Evolutionary conservation across 2,888 invertebrate genomes (phyloP).

Genomic region (Serrognathus titanus): DNA sequence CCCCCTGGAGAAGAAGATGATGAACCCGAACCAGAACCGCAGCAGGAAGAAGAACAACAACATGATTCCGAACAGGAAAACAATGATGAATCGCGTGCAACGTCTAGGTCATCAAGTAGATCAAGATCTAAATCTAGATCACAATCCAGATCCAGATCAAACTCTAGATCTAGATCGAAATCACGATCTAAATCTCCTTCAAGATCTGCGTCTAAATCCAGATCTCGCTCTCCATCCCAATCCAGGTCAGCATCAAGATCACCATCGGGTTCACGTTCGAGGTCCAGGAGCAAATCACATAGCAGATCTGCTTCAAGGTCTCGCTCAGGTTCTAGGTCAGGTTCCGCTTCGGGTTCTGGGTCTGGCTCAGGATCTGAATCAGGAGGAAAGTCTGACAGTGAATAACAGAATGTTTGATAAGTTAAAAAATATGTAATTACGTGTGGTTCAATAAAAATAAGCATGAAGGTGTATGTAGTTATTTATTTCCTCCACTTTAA

Average conservation of each 20-base stretch:
- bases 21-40: slow-evolving; percentile 57
- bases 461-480: no score
- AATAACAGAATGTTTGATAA: slow-evolving; percentile 3
- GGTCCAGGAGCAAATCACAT: slow-evolving; percentile 35
- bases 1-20: slow-evolving; percentile 70
- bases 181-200: slow-evolving; percentile 37
- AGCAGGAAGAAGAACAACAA: slow-evolving; percentile 57
- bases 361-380: slow-evolving; percentile 37
- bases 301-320: slow-evolving; percentile 23
- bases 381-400: slow-evolving; percentile 29
- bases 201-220: slow-evolving; percentile 37
- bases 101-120: slow-evolving; percentile 36
- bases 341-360: slow-evolving; percentile 26
- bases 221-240: slow-evolving; percentile 33
- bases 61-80: slow-evolving; percentile 51
- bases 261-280: slow-evolving; percentile 31
- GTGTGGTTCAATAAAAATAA: no score
- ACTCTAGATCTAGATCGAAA: slow-evolving; percentile 36
- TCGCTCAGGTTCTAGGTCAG: slow-evolving; percentile 24
- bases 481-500: no score
- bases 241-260: slow-evolving; percentile 38
- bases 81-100: slow-evolving; percentile 41
- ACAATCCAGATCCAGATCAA: slow-evolving; percentile 33
- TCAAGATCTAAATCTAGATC: slow-evolving; percentile 38
- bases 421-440: no score